Percentiles rank a stretch among this genome's conserved stretches.
Conservation (phyloP, 2,113 vertebrate species). For the cattle (Bos taurus) region DNA sequence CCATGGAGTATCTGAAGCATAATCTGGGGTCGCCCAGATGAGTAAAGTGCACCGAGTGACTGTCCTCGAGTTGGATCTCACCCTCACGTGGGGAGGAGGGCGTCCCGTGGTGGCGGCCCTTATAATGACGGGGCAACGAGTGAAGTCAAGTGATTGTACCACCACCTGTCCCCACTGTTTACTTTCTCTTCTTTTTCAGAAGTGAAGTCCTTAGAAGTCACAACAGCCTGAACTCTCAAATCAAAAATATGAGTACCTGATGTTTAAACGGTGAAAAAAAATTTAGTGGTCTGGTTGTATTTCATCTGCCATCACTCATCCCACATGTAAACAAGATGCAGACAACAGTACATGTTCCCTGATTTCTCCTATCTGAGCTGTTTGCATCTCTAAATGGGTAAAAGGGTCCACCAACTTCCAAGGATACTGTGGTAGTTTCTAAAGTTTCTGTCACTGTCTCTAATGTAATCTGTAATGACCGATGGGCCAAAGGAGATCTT, state of each 20-base stretch:
- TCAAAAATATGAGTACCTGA: conserved; percentile 66
- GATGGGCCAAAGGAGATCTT: background rate
- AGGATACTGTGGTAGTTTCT: conserved; percentile 42
- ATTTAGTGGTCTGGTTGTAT: conserved; percentile 70
- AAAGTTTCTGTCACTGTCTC: conserved; percentile 52
- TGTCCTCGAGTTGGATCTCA: conserved; percentile 68
- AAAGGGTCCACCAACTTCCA: conserved; percentile 51
- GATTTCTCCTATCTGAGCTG: conserved; percentile 72
- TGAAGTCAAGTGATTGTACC: conserved; percentile 45
- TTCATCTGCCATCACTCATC: conserved; percentile 62
- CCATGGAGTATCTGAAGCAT: conserved; percentile 90
- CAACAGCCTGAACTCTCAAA: conserved; percentile 67
- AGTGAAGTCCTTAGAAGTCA: conserved; percentile 58
- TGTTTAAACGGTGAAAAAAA: conserved; percentile 65
- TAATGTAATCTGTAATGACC: conserved; percentile 50
- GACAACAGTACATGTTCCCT: conserved; percentile 67
- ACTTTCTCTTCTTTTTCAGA: conserved; percentile 54
- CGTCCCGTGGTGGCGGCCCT: background rate
- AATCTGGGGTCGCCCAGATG: conserved; percentile 94
- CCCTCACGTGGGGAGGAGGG: conserved; percentile 63
- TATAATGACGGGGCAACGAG: conserved; percentile 26
- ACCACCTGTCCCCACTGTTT: conserved; percentile 53
- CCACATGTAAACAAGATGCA: conserved; percentile 81
- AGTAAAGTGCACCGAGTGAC: conserved; percentile 97
- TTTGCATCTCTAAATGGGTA: conserved; percentile 49